Evolutionary conservation across 1,140 invertebrate species (phyloP).

Genomic region (Vanessa atalanta): DNA sequence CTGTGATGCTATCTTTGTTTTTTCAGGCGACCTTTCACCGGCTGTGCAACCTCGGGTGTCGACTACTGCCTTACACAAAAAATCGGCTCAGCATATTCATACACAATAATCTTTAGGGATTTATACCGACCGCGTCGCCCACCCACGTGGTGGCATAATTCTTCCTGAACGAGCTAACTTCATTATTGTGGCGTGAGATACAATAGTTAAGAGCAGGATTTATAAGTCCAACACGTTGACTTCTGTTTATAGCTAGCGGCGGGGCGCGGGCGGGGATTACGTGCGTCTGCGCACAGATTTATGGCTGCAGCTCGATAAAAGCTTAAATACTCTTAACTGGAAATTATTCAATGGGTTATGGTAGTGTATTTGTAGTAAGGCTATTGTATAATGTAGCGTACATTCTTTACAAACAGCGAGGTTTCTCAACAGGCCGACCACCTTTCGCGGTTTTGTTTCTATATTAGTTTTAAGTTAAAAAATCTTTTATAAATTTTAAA

Average conservation of each 20-base stretch:
- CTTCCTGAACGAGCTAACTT: conserved; percentile 79
- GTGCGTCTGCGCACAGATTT: conserved; percentile 76
- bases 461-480: neutral
- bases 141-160: conserved; percentile 78
- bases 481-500: neutral
- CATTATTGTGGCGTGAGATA: conserved; percentile 80
- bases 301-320: conserved; percentile 76
- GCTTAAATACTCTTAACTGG: conserved; percentile 76
- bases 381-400: conserved; percentile 34
- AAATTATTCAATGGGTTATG: conserved; percentile 67
- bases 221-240: conserved; percentile 80
- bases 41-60: conserved; percentile 60
- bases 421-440: neutral
- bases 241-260: conserved; percentile 78
- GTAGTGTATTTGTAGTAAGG: conserved; percentile 51
- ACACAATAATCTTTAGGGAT: conserved; percentile 69
- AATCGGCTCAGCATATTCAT: conserved; percentile 61
- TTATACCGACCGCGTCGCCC: conserved; percentile 67
- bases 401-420: neutral
- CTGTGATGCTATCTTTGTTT: conserved; percentile 55
- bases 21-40: conserved; percentile 74
- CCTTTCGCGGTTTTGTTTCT: neutral
- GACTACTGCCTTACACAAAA: conserved; percentile 67
- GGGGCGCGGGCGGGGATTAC: conserved; percentile 73
- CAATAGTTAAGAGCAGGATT: conserved; percentile 81